These are phyloP conservation scores for Hydrophis major DNA, from an alignment of 2,797 vertebrate genomes.

Conservation along the genomic window DNA sequence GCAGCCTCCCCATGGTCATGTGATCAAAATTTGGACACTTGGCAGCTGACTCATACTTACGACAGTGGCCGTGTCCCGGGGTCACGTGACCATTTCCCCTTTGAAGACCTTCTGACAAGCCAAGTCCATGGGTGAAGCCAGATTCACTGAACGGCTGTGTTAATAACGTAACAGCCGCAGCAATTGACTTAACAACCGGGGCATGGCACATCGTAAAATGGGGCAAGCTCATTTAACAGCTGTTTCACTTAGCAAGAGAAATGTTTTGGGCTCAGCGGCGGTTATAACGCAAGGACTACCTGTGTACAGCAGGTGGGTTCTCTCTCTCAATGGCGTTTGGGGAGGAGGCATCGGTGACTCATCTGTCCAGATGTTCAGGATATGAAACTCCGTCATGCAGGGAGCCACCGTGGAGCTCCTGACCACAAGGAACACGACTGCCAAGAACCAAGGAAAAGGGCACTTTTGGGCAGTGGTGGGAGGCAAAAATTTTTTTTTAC, in stretches of 20 bases:
- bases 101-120: not conserved
- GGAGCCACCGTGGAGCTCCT: too few species aligned
- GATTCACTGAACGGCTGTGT: not conserved
- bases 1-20: rapidly evolving
- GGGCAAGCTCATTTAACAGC: too few species aligned
- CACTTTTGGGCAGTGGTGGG: too few species aligned
- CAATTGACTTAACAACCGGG: not conserved
- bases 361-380: too few species aligned
- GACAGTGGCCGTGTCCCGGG: not conserved
- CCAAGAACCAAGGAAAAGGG: too few species aligned
- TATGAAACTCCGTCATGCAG: too few species aligned
- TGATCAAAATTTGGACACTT: not conserved
- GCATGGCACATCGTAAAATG: not conserved
- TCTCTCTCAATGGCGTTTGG: too few species aligned
- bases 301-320: too few species aligned
- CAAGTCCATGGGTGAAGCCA: too few species aligned
- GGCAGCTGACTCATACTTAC: not conserved
- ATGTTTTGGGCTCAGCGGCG: not conserved
- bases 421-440: too few species aligned
- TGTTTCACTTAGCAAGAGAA: not conserved
- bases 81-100: not conserved
- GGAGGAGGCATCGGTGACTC: too few species aligned
- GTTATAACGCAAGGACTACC: not conserved
- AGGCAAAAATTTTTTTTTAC: too few species aligned
- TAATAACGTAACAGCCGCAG: not conserved